Evolutionary conservation across 1,140 invertebrate species (phyloP), one percentile per base, ranked within the genome.

Genomic region (Drosophila dunni): DNA sequence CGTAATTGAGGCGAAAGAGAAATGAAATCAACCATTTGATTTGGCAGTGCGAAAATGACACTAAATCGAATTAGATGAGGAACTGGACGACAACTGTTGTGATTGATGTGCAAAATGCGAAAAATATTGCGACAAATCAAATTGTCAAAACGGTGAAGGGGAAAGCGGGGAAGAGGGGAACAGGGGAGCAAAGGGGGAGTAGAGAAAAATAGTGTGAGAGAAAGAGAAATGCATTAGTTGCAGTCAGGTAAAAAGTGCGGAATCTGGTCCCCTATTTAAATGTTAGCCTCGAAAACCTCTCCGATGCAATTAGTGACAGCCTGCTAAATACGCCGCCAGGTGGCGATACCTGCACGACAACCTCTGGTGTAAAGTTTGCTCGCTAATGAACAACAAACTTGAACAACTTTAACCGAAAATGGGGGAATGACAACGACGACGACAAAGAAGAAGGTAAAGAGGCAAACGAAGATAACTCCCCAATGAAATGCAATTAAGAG

Each of bases 301-400:
- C 34, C 56, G 24, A 42, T 63, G 67, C 72, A 75, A 75, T 75
- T 75, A 75, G 72, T 64, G 60, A 63, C 58, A 70, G 72, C 9
- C 65, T 69, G 65, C 42, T 50, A 62, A 74, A 69, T 68, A 56
- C 65, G 40, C 57, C 57, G 44, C 57, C 65, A 74, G 68, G 66
- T 72, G 75, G 51, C 66, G 50, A 45, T 70, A 56, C 15, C 61
- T 68, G 56, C n/a, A 20, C 60, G 20, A 17, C 36, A 65, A 13
- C 7, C 48, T 65, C 69, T 48, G 58, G 62, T 51, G 54, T 78
- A 73, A 82, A 78, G 73, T 83, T 79, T 74, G 68, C 48, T 40
- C 75, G 82, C 83, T 88, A 88, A 88, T 88, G 83, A 83, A 83
- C 83, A 88, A 83, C 79, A 80, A 79, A 83, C 84, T 88, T 71